Conservation (phyloP, 2,797 vertebrate species). For the Rachycentron canadum region DNA sequence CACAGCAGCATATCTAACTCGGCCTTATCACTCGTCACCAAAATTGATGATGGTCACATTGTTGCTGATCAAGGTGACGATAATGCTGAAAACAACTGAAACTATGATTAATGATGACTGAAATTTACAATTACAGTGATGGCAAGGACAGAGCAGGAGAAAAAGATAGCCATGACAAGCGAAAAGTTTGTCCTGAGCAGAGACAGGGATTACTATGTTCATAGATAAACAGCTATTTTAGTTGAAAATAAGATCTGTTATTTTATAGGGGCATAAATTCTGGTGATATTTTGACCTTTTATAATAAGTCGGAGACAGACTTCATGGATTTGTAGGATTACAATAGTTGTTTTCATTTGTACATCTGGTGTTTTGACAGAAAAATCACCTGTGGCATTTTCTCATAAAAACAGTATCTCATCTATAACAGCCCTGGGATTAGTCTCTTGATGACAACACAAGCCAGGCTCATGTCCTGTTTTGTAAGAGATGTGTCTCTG, state of each 20-base stretch:
- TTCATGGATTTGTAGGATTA: conserved; percentile 21
- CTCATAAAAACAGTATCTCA: conserved; percentile 3
- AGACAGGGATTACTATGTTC: not conserved
- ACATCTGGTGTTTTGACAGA: conserved; percentile 22
- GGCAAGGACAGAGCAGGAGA: conserved; percentile 17
- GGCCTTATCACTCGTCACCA: conserved; percentile 58
- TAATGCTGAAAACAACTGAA: conserved; percentile 42
- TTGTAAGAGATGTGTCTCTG: conserved; percentile 35
- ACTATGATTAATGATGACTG: not conserved
- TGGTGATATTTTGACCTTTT: not conserved
- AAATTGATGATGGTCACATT: conserved; percentile 60
- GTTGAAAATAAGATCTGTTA: not conserved
- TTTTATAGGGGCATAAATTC: not conserved
- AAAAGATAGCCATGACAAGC: conserved; percentile 2
- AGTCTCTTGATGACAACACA: conserved; percentile 31
- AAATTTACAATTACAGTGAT: conserved; percentile 41
- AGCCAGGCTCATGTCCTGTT: conserved; percentile 1
- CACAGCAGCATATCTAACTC: conserved; percentile 66
- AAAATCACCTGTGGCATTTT: conserved; percentile 21
- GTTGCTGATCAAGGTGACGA: conserved; percentile 55
- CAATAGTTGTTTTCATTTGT: conserved; percentile 19
- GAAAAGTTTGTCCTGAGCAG: conserved; percentile 10
- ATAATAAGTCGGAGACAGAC: conserved; percentile 7
- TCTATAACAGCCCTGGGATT: conserved; percentile 33
- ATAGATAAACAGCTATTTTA: not conserved